Evolutionary conservation across 2,797 vertebrate genomes (phyloP).

Genomic region (Catostomus latipinnis): DNA sequence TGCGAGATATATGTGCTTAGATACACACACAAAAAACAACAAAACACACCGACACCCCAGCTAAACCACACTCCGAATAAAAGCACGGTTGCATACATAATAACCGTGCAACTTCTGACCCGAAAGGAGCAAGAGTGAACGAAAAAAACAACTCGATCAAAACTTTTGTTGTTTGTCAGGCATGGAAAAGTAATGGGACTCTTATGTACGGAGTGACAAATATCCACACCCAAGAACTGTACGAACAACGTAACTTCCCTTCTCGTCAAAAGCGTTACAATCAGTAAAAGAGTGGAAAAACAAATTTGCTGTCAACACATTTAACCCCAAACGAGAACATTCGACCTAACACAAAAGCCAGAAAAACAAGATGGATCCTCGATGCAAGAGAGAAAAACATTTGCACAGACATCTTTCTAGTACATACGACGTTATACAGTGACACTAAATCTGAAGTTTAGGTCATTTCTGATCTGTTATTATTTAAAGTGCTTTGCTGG

Average conservation of each 20-base stretch:
- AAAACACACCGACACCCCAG: conserved; percentile 33
- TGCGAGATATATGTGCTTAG: not conserved
- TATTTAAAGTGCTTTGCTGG: conserved; percentile 18
- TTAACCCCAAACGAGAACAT: conserved; percentile 18
- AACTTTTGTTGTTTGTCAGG: conserved; percentile 18
- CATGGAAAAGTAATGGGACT: not conserved
- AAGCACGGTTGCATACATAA: conserved; percentile 2
- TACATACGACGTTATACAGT: not conserved
- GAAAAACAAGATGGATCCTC: conserved; percentile 48
- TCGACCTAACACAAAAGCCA: conserved; percentile 15
- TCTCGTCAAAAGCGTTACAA: not conserved
- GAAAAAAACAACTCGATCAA: conserved; percentile 10
- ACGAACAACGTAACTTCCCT: conserved; percentile 15
- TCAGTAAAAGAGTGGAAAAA: not conserved
- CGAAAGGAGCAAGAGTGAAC: not conserved
- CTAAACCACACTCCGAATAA: conserved; percentile 17
- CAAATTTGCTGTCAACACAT: conserved; percentile 14
- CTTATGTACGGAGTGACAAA: not conserved
- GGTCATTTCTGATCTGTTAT: conserved; percentile 11
- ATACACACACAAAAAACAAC: not conserved
- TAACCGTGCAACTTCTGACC: not conserved
- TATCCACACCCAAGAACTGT: not conserved
- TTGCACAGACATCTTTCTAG: not conserved
- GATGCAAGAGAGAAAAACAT: not conserved
- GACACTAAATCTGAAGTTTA: conserved; percentile 1